Evolutionary conservation across 2,113 vertebrate genomes (phyloP).

Genomic region (Campylomormyrus tamandua): DNA sequence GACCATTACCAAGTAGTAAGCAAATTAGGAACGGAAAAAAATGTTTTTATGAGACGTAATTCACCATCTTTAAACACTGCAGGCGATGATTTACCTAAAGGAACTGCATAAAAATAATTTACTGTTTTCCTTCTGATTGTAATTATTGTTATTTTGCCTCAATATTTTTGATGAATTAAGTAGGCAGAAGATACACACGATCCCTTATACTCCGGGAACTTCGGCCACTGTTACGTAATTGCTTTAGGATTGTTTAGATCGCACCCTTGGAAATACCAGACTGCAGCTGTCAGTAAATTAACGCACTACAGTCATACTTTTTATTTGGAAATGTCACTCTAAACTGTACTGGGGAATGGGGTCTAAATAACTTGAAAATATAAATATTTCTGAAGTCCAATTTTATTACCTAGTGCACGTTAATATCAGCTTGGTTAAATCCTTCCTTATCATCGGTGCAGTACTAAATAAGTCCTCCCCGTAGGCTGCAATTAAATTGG

Average conservation of each 20-base stretch:
- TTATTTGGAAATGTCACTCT: background rate
- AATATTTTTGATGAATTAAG: background rate
- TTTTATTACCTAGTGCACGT: background rate
- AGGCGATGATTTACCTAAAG: background rate
- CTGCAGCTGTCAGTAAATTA: background rate
- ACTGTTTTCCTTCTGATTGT: background rate
- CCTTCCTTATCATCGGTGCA: background rate
- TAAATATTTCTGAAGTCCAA: background rate
- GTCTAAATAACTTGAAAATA: background rate
- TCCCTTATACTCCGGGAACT: conserved; percentile 21
- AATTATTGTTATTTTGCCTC: background rate
- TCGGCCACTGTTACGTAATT: conserved; percentile 23
- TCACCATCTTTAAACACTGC: background rate
- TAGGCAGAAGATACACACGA: conserved; percentile 13
- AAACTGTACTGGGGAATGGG: background rate
- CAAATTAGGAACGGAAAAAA: background rate
- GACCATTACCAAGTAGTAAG: conserved; percentile 15
- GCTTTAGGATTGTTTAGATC: conserved; percentile 13
- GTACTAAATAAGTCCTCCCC: background rate
- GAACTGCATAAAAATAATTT: background rate
- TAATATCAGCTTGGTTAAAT: background rate
- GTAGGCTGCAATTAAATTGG: background rate
- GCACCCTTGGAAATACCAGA: background rate
- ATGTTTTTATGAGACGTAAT: background rate
- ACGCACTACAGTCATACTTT: background rate